These are phyloP conservation scores for Galagoides demidoff DNA, from an alignment of 2,797 vertebrate species.

Conservation along the genomic window DNA sequence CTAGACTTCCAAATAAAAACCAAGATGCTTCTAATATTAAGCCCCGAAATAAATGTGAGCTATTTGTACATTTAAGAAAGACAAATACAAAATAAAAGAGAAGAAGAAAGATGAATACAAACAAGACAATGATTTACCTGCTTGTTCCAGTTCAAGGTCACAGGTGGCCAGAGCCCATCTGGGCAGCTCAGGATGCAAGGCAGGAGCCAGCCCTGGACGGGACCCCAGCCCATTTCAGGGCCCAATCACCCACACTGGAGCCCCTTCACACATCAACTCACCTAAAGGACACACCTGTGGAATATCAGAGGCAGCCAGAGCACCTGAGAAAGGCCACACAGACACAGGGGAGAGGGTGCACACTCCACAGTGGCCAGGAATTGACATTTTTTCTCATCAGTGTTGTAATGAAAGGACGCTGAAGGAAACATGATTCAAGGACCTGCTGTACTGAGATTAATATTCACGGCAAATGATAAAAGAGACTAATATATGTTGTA, in stretches of 20 bases:
- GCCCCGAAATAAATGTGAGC: not conserved
- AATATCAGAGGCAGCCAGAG: not conserved
- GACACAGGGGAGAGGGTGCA: not conserved
- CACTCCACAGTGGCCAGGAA: not conserved
- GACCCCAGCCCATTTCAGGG: not conserved
- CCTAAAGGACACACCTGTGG: not conserved
- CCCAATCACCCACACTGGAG: not conserved
- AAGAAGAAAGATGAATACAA: not conserved
- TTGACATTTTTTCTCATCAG: not conserved
- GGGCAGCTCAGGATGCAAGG: not conserved
- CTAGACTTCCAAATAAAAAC: not conserved
- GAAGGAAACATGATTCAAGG: not conserved
- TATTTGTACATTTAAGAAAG: not conserved
- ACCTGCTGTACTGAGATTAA: not conserved
- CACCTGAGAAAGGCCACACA: not conserved
- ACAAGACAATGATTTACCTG: not conserved
- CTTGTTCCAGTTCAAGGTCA: not conserved
- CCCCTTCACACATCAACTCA: not conserved
- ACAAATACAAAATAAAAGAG: not conserved
- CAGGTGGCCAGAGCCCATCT: not conserved
- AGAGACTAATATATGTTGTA: not conserved
- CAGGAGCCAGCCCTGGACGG: not conserved
- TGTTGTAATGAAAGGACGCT: not conserved
- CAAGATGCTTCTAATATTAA: not conserved
- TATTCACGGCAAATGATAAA: slow-evolving; percentile 14